These are phyloP conservation scores for Megalurothrips usitatus DNA, from an alignment of 2,888 invertebrate species.

Conservation along the genomic window DNA sequence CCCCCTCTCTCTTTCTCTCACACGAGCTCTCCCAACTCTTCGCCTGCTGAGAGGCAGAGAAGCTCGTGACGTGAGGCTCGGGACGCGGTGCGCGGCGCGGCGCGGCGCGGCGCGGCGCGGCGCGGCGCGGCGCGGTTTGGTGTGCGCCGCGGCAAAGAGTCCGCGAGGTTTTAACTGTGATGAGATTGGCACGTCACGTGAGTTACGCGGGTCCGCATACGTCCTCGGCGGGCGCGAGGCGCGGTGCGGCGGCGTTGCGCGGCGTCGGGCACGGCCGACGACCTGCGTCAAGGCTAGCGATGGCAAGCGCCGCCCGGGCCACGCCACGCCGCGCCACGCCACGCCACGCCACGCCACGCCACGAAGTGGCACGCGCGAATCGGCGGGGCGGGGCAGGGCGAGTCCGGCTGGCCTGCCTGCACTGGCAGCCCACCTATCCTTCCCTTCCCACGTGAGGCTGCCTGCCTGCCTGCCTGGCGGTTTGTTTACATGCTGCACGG, in stretches of 20 bases:
- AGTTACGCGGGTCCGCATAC: no score
- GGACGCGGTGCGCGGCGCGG: not conserved
- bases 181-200: no score
- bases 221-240: no score
- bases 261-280: slow-evolving; percentile 50
- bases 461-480: not conserved
- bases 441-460: not conserved
- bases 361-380: not conserved
- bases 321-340: slow-evolving; percentile 49
- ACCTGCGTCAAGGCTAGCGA: slow-evolving; percentile 45
- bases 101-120: not conserved
- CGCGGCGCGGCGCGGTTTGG: not conserved
- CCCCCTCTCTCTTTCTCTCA: not conserved
- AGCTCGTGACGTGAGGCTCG: not conserved
- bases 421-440: not conserved
- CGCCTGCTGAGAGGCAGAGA: not conserved
- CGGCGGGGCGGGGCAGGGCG: not conserved
- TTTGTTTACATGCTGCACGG: no score
- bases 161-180: not conserved
- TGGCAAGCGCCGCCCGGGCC: slow-evolving; percentile 47
- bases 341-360: slow-evolving; percentile 43
- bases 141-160: not conserved
- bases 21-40: not conserved
- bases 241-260: slow-evolving; percentile 50
- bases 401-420: slow-evolving; percentile 44